phyloP scores from a whole-genome alignment of 2,797 vertebrate genomes.

The Epinephelus coioides region DNA sequence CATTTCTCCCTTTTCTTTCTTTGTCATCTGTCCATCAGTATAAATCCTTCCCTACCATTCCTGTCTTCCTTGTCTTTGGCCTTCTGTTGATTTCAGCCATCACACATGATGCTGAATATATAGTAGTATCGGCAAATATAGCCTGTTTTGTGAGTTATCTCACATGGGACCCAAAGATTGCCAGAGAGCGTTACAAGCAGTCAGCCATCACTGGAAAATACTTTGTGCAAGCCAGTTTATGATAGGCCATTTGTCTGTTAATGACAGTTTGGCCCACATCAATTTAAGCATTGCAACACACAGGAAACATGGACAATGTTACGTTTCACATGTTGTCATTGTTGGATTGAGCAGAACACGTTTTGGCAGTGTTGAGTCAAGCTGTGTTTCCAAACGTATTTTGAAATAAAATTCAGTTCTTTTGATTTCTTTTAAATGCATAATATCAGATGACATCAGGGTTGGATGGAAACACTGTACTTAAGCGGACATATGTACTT shows the following conservation, averaged over 20 bases:
- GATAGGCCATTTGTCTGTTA: background rate
- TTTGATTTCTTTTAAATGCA: constrained; percentile 6
- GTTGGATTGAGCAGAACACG: constrained; percentile 15
- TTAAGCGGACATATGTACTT: constrained; percentile 12
- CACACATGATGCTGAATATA: background rate
- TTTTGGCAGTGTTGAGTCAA: constrained; percentile 18
- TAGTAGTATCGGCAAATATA: background rate
- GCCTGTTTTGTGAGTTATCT: constrained; percentile 33
- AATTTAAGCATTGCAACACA: constrained; percentile 26
- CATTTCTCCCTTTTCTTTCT: constrained; percentile 37
- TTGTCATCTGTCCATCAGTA: constrained; percentile 34
- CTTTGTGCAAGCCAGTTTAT: constrained; percentile 1
- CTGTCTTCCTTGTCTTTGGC: constrained; percentile 3
- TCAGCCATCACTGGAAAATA: constrained; percentile 25
- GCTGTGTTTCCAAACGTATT: constrained; percentile 17
- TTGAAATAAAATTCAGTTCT: background rate
- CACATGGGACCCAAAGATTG: constrained; percentile 21
- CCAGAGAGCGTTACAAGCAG: constrained; percentile 5
- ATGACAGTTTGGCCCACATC: constrained; percentile 30
- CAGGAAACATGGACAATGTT: constrained; percentile 27
- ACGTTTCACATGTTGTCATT: constrained; percentile 13
- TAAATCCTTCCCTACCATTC: constrained; percentile 30
- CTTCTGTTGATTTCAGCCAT: constrained; percentile 18
- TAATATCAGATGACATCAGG: constrained; percentile 15
- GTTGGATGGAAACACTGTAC: background rate